Percentiles rank a stretch among this genome's conserved stretches.
Evolutionary conservation across 2,888 invertebrate genomes (phyloP).

Genomic region (Tuberolachnus salignus): DNA sequence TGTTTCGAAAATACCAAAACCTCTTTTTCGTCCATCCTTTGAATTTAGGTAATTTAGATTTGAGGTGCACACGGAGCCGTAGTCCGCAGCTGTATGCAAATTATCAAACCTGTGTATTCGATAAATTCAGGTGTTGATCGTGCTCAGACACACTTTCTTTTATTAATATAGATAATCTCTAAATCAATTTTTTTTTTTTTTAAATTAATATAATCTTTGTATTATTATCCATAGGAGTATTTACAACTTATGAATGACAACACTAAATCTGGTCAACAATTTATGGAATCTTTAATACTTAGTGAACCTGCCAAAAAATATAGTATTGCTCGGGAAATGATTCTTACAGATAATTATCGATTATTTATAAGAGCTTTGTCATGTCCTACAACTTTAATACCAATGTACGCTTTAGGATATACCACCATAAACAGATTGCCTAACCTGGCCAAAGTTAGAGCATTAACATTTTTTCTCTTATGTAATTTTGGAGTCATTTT

Average conservation of each 20-base stretch:
- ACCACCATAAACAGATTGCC: not conserved
- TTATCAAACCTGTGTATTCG: too few relatives aligned
- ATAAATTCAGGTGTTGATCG: too few relatives aligned
- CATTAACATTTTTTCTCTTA: constrained; percentile 67
- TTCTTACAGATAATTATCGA: constrained; percentile 69
- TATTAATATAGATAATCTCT: too few relatives aligned
- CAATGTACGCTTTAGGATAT: constrained; percentile 60
- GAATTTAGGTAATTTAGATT: too few relatives aligned
- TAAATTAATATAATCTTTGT: not conserved
- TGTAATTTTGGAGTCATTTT: constrained; percentile 67
- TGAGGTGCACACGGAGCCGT: too few relatives aligned
- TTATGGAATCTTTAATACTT: constrained; percentile 73
- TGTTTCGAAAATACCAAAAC: too few relatives aligned
- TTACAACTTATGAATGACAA: constrained; percentile 71
- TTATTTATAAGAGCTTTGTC: constrained; percentile 68
- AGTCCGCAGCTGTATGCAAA: too few relatives aligned
- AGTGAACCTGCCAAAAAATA: constrained; percentile 80
- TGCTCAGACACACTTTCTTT: too few relatives aligned
- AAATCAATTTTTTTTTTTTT: not conserved
- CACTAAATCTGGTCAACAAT: constrained; percentile 68
- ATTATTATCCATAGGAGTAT: constrained; percentile 67
- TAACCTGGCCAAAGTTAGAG: constrained; percentile 60
- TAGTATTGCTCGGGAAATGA: constrained; percentile 78
- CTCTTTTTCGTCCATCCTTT: too few relatives aligned
- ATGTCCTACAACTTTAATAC: constrained; percentile 64